Conservation (phyloP, 2,888 invertebrate genomes). For the Drosophila tanythrix region DNA sequence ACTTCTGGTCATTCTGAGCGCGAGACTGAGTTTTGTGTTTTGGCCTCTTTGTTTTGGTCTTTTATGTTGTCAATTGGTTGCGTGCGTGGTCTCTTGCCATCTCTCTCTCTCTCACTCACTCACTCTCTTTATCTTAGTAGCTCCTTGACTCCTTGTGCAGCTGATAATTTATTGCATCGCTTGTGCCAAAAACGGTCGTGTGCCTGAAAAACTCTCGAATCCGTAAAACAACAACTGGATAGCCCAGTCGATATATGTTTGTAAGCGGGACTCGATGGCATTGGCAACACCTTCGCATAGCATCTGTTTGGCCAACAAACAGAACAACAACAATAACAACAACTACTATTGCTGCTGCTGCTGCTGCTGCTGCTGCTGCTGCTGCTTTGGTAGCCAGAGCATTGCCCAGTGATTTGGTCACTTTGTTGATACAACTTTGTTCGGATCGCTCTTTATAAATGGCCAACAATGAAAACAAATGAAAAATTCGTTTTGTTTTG, state of each 20-base stretch:
- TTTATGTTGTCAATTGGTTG: conserved; percentile 72
- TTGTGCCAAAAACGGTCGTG: conserved; percentile 77
- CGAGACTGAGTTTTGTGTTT: conserved; percentile 40
- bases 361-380: conserved; percentile 60
- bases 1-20: conserved; percentile 67
- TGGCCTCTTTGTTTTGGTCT: conserved; percentile 46
- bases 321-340: conserved; percentile 17
- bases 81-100: conserved; percentile 65
- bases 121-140: conserved; percentile 11
- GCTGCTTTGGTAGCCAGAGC: conserved; percentile 65
- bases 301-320: conserved; percentile 56
- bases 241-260: conserved; percentile 43
- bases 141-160: conserved; percentile 54
- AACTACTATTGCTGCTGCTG: conserved; percentile 58
- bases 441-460: conserved; percentile 52
- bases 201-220: conserved; percentile 66
- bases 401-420: conserved; percentile 70
- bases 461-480: conserved; percentile 70
- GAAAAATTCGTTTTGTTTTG: conserved; percentile 74
- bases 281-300: conserved; percentile 73
- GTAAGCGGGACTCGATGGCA: conserved; percentile 56
- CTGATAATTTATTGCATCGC: conserved; percentile 80
- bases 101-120: conserved; percentile 27
- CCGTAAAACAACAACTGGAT: conserved; percentile 34
- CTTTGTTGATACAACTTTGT: conserved; percentile 76